A percentile compares a stretch with the other conserved stretches of the same genome.
Conservation (phyloP, 2,797 vertebrate species). For the Sebastolobus alascanus region DNA sequence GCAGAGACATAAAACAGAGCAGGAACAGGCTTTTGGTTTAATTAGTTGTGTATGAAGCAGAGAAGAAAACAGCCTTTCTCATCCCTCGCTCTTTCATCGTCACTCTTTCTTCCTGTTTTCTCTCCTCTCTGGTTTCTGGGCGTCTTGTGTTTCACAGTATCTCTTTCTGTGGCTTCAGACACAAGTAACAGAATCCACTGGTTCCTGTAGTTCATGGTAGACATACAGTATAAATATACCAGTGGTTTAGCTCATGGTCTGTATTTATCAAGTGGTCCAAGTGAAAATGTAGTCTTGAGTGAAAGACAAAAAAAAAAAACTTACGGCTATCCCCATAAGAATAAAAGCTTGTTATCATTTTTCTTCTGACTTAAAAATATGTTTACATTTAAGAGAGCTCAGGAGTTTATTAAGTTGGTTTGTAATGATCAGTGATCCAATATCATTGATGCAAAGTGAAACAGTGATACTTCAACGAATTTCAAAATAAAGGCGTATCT, state of each 20-base stretch:
- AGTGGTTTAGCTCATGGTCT: neutral
- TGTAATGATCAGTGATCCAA: no score
- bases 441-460: no score
- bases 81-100: neutral
- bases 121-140: neutral
- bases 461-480: no score
- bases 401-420: no score
- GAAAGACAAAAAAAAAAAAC: no score
- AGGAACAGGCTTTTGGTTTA: slow-evolving; percentile 18
- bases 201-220: neutral
- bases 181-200: neutral
- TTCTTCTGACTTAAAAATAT: no score
- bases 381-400: no score
- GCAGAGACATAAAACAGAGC: slow-evolving; percentile 29
- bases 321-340: neutral
- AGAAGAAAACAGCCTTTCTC: slow-evolving; percentile 1
- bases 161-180: neutral
- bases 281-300: no score
- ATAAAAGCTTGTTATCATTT: neutral
- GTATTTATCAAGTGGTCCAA: neutral
- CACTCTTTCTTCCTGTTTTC: neutral
- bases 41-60: slow-evolving; percentile 9
- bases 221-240: neutral
- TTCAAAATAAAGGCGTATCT: neutral
- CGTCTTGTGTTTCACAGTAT: neutral